These are phyloP conservation scores for Emmelina monodactyla DNA, from an alignment of 2,888 invertebrate species.

Conservation along the genomic window DNA sequence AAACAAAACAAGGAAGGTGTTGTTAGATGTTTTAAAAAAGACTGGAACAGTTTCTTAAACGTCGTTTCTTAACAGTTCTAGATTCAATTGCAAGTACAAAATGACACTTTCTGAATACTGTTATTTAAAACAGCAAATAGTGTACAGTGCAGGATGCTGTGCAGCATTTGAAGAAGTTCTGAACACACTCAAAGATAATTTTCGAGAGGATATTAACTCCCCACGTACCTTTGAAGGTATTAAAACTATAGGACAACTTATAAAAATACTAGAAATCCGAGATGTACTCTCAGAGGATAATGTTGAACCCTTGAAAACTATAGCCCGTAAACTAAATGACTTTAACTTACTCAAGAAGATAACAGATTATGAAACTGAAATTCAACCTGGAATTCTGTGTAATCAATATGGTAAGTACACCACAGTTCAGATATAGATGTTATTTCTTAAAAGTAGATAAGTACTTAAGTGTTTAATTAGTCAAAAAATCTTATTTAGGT, in stretches of 20 bases:
- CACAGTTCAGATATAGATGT: no score
- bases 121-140: conserved; percentile 30
- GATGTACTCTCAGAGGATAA: conserved; percentile 41
- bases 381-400: conserved; percentile 19
- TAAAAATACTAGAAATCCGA: conserved; percentile 41
- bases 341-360: conserved; percentile 27
- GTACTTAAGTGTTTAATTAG: no score
- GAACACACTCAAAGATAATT: conserved; percentile 34
- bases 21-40: no score
- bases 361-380: conserved; percentile 29
- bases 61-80: no score
- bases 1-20: no score
- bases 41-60: no score
- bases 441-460: no score
- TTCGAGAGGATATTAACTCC: conserved; percentile 42
- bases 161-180: conserved; percentile 31
- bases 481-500: no score
- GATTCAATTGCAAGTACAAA: no score
- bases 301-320: conserved; percentile 34
- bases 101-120: conserved; percentile 43
- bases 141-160: conserved; percentile 26
- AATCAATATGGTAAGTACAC: conserved; percentile 39
- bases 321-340: conserved; percentile 30
- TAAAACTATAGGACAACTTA: conserved; percentile 31
- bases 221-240: conserved; percentile 42